Conservation (phyloP, 2,888 invertebrate species). For the Aethes cnicana region DNA sequence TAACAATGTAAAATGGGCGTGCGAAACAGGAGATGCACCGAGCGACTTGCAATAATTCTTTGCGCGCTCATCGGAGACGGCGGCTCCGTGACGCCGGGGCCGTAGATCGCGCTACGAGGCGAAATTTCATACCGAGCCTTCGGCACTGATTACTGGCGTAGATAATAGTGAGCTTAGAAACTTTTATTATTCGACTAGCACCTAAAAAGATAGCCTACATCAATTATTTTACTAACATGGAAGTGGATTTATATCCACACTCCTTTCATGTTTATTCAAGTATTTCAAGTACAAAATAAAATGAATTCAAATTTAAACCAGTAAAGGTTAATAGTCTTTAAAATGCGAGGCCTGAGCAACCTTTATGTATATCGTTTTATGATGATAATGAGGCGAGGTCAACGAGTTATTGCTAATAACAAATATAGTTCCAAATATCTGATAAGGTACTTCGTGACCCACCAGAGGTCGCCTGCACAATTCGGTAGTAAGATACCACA, state of each 20-base stretch:
- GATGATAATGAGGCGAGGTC: constrained; percentile 51
- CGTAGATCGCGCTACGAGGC: constrained; percentile 56
- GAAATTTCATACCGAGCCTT: constrained; percentile 57
- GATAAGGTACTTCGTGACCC: constrained; percentile 71
- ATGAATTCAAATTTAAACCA: neutral
- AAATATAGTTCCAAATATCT: constrained; percentile 66
- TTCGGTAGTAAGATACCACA: constrained; percentile 18
- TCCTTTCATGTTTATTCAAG: too few species aligned
- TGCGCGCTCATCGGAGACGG: constrained; percentile 61
- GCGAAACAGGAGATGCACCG: constrained; percentile 79
- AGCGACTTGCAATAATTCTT: constrained; percentile 75
- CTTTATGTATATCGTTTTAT: constrained; percentile 28
- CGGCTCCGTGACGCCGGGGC: constrained; percentile 64
- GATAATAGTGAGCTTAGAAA: constrained; percentile 52
- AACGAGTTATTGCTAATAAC: constrained; percentile 62
- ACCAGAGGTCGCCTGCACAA: constrained; percentile 52
- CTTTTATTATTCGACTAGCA: constrained; percentile 54
- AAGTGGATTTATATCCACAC: too few species aligned
- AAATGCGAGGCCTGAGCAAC: constrained; percentile 6
- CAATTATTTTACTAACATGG: constrained; percentile 60
- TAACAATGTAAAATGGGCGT: constrained; percentile 79
- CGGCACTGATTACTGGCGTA: constrained; percentile 53
- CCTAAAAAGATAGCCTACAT: constrained; percentile 64
- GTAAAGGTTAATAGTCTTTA: constrained; percentile 23
- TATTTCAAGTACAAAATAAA: too few species aligned